Evolutionary conservation across 2,888 invertebrate species (phyloP).

Genomic region (Aphelenchoides bicaudatus): DNA sequence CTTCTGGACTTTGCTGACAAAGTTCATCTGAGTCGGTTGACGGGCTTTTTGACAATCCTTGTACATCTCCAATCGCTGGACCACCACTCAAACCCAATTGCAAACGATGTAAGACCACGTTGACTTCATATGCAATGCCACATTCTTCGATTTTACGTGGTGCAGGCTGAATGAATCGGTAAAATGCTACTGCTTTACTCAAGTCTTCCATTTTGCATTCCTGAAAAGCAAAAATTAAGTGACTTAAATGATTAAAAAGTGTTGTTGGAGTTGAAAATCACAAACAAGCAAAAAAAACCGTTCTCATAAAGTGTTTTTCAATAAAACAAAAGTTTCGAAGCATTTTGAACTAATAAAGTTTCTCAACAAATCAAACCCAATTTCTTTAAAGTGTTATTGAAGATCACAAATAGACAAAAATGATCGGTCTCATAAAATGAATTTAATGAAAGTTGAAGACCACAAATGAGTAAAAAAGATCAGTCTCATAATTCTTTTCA

Average conservation of each 20-base stretch:
- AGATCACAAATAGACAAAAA: too few species aligned
- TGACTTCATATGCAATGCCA: constrained; percentile 47
- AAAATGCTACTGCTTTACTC: constrained; percentile 39
- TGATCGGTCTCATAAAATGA: too few species aligned
- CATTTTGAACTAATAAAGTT: too few species aligned
- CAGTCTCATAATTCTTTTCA: too few species aligned
- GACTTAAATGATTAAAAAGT: background rate
- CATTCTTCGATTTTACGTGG: constrained; percentile 41
- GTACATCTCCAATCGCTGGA: constrained; percentile 32
- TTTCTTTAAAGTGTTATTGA: too few species aligned
- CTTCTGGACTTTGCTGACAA: background rate
- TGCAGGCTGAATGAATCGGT: constrained; percentile 39
- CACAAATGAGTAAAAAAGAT: too few species aligned
- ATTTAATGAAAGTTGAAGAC: too few species aligned
- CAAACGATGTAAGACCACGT: constrained; percentile 42
- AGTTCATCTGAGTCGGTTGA: constrained; percentile 10
- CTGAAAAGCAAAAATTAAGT: background rate
- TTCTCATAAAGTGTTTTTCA: too few species aligned
- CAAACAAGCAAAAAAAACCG: too few species aligned
- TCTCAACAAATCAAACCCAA: too few species aligned
- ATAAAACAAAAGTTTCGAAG: too few species aligned
- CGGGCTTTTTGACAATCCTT: background rate
- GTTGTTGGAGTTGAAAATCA: too few species aligned
- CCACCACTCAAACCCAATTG: constrained; percentile 42
- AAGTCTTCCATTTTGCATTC: background rate